Evolutionary conservation across 2,113 vertebrate species (phyloP), one percentile per base, ranked within the genome.

Genomic region (Eurypyga helias): DNA sequence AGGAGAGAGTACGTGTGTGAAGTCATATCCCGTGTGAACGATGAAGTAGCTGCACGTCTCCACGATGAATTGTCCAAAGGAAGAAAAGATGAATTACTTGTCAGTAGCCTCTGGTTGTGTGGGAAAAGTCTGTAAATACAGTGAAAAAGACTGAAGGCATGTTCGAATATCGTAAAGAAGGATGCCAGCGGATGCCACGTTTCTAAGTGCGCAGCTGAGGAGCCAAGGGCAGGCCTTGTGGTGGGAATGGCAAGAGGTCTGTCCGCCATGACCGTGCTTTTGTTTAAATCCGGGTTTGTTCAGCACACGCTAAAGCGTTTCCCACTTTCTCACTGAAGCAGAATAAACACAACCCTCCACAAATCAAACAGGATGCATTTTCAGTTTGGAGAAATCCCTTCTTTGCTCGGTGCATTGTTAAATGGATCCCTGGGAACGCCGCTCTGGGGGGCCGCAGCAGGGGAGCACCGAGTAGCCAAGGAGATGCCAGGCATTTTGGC

Each of bases 381-480:
- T 20, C 25, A 60, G 45, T 60, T 70, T 34, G 62, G 67, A 83
- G 71, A 77, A 70, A 24, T 21, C 72, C 45, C 17, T 41, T 38
- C 61, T 83, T 48, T 3, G 10, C 55, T 90, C 34, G 2, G 29
- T 14, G 20, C 0, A 0, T 19, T 61, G 38, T 81, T 65, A 48
- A 65, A 31, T 11, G 17, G 54, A 26, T 61, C 49, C 54, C n/a
- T 81, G 93, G 87, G 45, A 85, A 61, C 1, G 26, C 45, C 0
- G 13, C 8, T 13, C 8, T 10, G 41, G 41, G 15, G 48, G 54
- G 61, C 5, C 0, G 3, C n/a, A 3, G 67, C 10, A 36, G 1
- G 38, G 76, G 71, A 45, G 71, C n/a, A 10, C 18, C 3, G 0
- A 3, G 72, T 65, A 87, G 45, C 49, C 73, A 24, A 28, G 65